Evolutionary conservation across 2,113 vertebrate genomes (phyloP).

Genomic region (Amphiprion percula): DNA sequence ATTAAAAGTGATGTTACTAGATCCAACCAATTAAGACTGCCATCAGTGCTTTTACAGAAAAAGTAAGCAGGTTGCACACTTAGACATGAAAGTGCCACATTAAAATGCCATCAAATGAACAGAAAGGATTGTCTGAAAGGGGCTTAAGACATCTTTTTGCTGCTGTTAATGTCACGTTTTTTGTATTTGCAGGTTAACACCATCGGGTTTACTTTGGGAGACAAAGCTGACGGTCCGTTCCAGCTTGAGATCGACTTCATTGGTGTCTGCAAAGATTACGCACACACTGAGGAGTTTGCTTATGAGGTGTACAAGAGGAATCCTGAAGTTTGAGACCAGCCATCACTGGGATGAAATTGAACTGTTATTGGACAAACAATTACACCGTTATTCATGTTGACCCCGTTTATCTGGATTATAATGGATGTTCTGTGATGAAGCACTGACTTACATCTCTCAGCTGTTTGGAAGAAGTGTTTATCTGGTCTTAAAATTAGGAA

Average conservation of each 20-base stretch:
- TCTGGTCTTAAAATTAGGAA: not conserved
- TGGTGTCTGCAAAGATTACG: conserved; percentile 87
- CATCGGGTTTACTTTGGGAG: conserved; percentile 92
- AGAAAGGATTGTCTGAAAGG: too few species aligned
- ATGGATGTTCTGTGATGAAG: too few species aligned
- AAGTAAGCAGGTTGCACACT: too few species aligned
- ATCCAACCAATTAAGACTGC: too few species aligned
- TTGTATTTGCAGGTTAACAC: conserved; percentile 86
- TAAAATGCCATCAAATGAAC: too few species aligned
- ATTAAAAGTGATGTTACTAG: too few species aligned
- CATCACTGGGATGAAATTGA: not conserved
- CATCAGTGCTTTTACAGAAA: too few species aligned
- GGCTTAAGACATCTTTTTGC: too few species aligned
- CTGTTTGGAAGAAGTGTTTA: not conserved
- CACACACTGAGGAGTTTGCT: conserved; percentile 93
- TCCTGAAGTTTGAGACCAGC: conserved; percentile 69
- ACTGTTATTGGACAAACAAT: not conserved
- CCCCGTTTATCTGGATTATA: not conserved
- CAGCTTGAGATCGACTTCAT: conserved; percentile 96
- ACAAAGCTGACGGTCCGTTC: conserved; percentile 93
- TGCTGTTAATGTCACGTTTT: not conserved
- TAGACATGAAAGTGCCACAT: too few species aligned
- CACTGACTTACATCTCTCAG: too few species aligned
- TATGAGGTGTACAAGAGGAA: conserved; percentile 90
- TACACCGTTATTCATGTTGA: not conserved